A percentile compares a stretch with the other conserved stretches of the same genome.
These are phyloP conservation scores for Amniataba percoides DNA, from an alignment of 2,797 vertebrate genomes.

Conservation along the genomic window DNA sequence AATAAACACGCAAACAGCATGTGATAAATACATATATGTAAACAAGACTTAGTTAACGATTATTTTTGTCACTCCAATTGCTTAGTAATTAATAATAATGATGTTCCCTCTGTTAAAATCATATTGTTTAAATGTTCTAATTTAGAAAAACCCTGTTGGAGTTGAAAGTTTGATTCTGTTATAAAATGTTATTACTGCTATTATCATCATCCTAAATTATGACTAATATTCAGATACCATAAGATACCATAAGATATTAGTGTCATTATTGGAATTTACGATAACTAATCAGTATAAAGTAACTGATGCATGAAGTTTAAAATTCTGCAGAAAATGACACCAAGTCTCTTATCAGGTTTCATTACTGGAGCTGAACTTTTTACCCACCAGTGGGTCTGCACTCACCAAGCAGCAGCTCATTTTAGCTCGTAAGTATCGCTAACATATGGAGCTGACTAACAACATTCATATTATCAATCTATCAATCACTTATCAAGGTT, in stretches of 20 bases:
- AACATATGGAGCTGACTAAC: background rate
- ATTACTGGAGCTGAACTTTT: constrained; percentile 93
- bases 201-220: background rate
- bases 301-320: background rate
- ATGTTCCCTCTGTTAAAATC: too few species aligned
- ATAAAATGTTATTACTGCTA: background rate
- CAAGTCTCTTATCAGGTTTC: constrained; percentile 84
- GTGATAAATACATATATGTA: too few species aligned
- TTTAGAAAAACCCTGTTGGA: background rate
- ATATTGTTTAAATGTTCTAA: background rate
- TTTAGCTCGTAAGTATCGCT: constrained; percentile 90
- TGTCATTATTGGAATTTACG: background rate
- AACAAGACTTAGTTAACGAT: too few species aligned
- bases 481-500: too few species aligned
- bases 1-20: too few species aligned
- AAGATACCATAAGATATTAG: background rate
- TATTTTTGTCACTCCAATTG: too few species aligned
- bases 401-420: constrained; percentile 94
- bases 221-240: too few species aligned
- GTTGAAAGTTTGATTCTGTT: background rate
- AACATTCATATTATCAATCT: background rate
- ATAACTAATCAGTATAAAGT: too few species aligned
- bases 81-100: too few species aligned
- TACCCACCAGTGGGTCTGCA: constrained; percentile 90
- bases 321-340: background rate